Evolutionary conservation across 2,888 invertebrate genomes (phyloP), one percentile per base, ranked within the genome.

Genomic region (Tenthredo distinguenda): DNA sequence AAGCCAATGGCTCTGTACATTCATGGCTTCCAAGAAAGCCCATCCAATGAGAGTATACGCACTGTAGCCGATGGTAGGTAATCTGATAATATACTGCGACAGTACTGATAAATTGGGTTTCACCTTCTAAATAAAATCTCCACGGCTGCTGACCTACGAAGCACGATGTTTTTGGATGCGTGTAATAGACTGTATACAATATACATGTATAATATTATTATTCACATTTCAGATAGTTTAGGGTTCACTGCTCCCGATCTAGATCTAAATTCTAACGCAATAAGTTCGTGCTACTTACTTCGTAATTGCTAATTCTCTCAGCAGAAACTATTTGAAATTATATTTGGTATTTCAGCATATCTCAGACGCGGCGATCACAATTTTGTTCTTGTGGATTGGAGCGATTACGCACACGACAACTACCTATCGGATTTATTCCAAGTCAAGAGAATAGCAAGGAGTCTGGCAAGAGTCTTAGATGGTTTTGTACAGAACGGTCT

Each of bases 1-100:
- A 89, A 88, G 84, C 89, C 90, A 34, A 85, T 87, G 37, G 88
- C 88, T 62, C 77, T 90, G n/a, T 90, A 90, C 79, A 85, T 89
- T 84, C 90, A 89, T 50, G 90, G 90, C 37, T 90, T 86, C 85
- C 86, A 85, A 1, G 90, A 90, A 50, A 85, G 87, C 87, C 88
- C 88, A 2, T 21, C 79, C 0, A 87, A 88, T 84, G 89, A 90
- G 77, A 90, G 90, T 86, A 65, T 89, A 21, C 87, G 81, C 83
- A 90, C 89, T 0, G 37, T 90, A 2, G 87, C 90, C 34, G 86
- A 86, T 85, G 90, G 90, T 90, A 87, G 15, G 58, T 55, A 71
- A 84, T 71, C 47, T 47, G 34, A 84, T 72, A 43, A 84, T 84
- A 34, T 15, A 71, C 9, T 74, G 26, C n/a, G 21, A 43, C 21